A percentile compares a stretch with the other conserved stretches of the same genome.
Evolutionary conservation across 2,797 vertebrate species (phyloP).

Genomic region (Naso thynnoides): DNA sequence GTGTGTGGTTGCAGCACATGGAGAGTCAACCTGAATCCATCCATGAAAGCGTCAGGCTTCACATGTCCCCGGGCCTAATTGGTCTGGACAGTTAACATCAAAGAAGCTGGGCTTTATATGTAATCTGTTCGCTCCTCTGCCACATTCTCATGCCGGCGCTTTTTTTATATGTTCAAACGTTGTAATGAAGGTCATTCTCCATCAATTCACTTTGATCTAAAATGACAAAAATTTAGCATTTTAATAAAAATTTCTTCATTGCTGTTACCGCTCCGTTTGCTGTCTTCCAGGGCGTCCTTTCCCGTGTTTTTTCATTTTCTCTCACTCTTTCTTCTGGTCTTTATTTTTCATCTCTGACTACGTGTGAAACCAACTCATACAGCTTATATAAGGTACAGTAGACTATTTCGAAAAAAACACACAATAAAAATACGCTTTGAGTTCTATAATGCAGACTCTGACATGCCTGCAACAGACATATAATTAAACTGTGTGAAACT

Average conservation of each 20-base stretch:
- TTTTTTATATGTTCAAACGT: slow-evolving; percentile 75
- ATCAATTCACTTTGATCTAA: slow-evolving; percentile 81
- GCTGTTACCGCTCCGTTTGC: slow-evolving; percentile 40
- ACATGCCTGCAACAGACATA: slow-evolving; percentile 63
- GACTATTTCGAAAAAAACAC: slow-evolving; percentile 11
- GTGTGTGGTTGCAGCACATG: slow-evolving; percentile 63
- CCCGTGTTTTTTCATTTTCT: slow-evolving; percentile 36
- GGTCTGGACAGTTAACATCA: slow-evolving; percentile 85
- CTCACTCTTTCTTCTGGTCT: slow-evolving; percentile 24
- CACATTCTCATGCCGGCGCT: slow-evolving; percentile 64
- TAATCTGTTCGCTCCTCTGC: slow-evolving; percentile 77
- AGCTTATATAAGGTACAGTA: slow-evolving; percentile 49
- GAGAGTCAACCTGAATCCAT: slow-evolving; percentile 73
- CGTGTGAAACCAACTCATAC: slow-evolving; percentile 43
- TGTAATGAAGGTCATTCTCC: slow-evolving; percentile 84
- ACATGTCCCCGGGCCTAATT: slow-evolving; percentile 80
- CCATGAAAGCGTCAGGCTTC: slow-evolving; percentile 74
- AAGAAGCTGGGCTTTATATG: slow-evolving; percentile 80
- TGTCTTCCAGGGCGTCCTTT: slow-evolving; percentile 23
- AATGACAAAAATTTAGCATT: slow-evolving; percentile 77
- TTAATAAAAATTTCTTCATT: slow-evolving; percentile 66
- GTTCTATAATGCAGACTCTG: slow-evolving; percentile 53
- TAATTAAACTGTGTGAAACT: slow-evolving; percentile 62
- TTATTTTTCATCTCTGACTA: slow-evolving; percentile 10
- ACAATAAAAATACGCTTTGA: slow-evolving; percentile 32